Evolutionary conservation across 53 echinoderm and acorn worm genomes (phyloP), one percentile per base, ranked within the genome.

Genomic region (Antedon mediterranea): DNA sequence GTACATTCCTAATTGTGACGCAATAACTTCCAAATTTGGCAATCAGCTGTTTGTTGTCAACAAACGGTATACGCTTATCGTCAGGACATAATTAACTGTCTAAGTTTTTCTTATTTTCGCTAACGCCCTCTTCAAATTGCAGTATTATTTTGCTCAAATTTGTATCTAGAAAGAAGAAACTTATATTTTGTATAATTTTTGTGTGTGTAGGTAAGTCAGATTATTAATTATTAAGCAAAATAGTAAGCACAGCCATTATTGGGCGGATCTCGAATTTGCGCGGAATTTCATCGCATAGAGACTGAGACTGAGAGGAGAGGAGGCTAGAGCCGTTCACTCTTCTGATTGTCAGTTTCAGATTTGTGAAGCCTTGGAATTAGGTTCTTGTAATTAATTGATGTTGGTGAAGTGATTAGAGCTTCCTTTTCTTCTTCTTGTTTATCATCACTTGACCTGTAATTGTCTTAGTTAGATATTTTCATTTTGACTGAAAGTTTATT

Each of bases 41-140:
- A 57, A 57, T 57, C 57, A 57, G 57, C 57, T 57, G 57, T 57
- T 57, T 57, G 57, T 57, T 57, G 57, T 57, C 57, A 57, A 57
- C 57, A 57, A 57, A 57, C 57, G 57, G 57, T 15, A 23, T 18
- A 57, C 57, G 57, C 57, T 57, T 15, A 57, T 15, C 57, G 7
- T 57, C 23, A 6, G 23, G 23, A 57, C 57, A 8, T 18, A 57
- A 57, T 57, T 57, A 57, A 57, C 23, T 23, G 57, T 57, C 57
- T 57, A 26, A 57, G 23, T 23, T 57, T 57, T 57, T 15, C 57
- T 57, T 11, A 57, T 57, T 57, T 57, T 57, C 23, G 57, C 57
- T 57, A 57, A 57, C 57, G 57, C 57, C 57, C 57, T 57, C 57
- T 57, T 57, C 57, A 57, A 3, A 57, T 57, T 57, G 57, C 57